Evolutionary conservation across 2,888 invertebrate genomes (phyloP).

Genomic region (Troides oblongomaculatus): DNA sequence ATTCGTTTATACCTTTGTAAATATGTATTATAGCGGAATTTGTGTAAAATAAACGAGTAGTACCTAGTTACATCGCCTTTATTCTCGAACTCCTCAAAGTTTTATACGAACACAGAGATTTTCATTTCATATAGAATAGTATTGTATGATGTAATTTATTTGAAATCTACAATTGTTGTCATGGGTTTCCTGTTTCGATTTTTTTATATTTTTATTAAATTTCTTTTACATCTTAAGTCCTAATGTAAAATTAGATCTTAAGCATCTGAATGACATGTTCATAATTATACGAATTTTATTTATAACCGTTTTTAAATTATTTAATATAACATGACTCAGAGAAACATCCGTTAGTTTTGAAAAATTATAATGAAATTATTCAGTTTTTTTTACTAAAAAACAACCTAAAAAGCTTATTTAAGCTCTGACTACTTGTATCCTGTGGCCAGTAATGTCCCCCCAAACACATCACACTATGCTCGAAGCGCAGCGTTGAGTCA

Average conservation of each 20-base stretch:
- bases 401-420: no score
- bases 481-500: no score
- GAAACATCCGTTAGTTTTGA: not conserved
- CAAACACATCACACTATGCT: no score
- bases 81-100: slow-evolving; percentile 40
- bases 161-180: not conserved
- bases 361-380: no score
- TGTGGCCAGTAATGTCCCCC: no score
- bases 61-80: slow-evolving; percentile 54
- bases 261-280: slow-evolving; percentile 21
- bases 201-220: slow-evolving; percentile 5
- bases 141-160: not conserved
- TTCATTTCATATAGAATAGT: not conserved
- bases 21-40: slow-evolving; percentile 80
- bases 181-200: not conserved
- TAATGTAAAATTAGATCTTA: slow-evolving; percentile 27
- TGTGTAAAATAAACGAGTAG: slow-evolving; percentile 75
- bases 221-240: slow-evolving; percentile 19
- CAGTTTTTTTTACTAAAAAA: no score
- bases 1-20: slow-evolving; percentile 78
- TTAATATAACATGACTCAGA: not conserved
- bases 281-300: slow-evolving; percentile 22
- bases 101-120: not conserved
- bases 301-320: slow-evolving; percentile 17
- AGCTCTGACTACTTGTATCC: no score